Conservation (phyloP, 1,140 invertebrate species). For the Drosophila seguyi region DNA sequence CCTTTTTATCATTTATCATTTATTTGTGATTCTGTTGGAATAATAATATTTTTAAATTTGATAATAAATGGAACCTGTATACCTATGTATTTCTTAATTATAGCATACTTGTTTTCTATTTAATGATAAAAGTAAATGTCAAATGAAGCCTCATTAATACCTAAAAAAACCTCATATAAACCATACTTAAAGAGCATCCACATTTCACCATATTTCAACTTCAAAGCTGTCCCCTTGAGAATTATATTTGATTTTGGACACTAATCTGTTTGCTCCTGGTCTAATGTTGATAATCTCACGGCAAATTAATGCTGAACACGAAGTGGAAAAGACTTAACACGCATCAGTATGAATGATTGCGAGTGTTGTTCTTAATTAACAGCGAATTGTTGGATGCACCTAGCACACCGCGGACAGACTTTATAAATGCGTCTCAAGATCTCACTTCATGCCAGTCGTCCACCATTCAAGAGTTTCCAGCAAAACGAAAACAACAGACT, state of each 20-base stretch:
- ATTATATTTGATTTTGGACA: constrained; percentile 35
- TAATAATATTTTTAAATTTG: no score
- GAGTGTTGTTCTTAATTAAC: constrained; percentile 57
- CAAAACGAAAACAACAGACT: constrained; percentile 3
- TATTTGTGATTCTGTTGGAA: no score
- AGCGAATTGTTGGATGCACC: constrained; percentile 38
- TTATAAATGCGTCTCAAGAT: constrained; percentile 38
- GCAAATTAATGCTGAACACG: constrained; percentile 78
- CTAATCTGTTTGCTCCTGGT: constrained; percentile 29
- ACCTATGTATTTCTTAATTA: no score
- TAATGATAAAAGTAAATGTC: not conserved
- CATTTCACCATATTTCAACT: not conserved
- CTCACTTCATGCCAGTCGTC: constrained; percentile 5
- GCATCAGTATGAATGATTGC: constrained; percentile 68
- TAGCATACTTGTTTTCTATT: no score
- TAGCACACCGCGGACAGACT: constrained; percentile 12
- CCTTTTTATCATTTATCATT: no score
- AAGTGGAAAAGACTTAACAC: constrained; percentile 65
- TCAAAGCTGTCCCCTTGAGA: constrained; percentile 30
- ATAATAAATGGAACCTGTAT: no score
- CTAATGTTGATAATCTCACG: constrained; percentile 63
- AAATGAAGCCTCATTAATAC: not conserved
- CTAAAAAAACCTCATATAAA: no score
- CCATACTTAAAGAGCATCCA: not conserved
- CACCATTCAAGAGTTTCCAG: constrained; percentile 47